Evolutionary conservation across 1,140 invertebrate genomes (phyloP), one percentile per base, ranked within the genome.

Genomic region (Drosophila ercepeae): DNA sequence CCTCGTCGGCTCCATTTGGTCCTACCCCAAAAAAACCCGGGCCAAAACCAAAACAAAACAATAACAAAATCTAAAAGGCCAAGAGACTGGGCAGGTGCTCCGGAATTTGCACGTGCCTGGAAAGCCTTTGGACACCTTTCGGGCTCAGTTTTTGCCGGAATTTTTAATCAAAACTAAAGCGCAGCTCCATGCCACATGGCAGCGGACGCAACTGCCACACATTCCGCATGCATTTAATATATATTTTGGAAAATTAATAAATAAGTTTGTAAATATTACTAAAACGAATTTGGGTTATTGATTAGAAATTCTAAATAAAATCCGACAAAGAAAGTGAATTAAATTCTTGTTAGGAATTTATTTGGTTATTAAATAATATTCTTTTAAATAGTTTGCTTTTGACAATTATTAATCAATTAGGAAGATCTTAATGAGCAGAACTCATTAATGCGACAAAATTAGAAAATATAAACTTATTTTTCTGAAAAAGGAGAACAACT

Each of bases 101-200:
- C 19, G 25, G 49, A 34, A 53, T 32, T 52, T 67, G 16, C 75
- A 78, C 76, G 76, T 78, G 76, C 60, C 73, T 65, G 64, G 29
- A 45, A 68, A 42, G 36, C 39, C 54, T 29, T 42, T 50, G 75
- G 54, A 61, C 68, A 58, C 59, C 52, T 61, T 76, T 58, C 60
- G 53, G 29, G 18, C 34, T 53, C 58, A 48, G 14, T 46, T 49
- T 52, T 32, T 46, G 45, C 41, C 67, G 79, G 79, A 84, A 84
- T 79, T 86, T 84, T 86, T 84, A 84, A 84, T 84, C 75, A 84
- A 83, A 77, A 48, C 29, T 18, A 14, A 81, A 73, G 79, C 81
- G 75, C 79, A 83, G 78, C 78, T 79, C n/a, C n/a, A 83, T 83
- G 79, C 67, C 34, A 72, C 67, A 36, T 42, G 34, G 45, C 45